These are phyloP conservation scores for Taeniopygia guttata DNA, from an alignment of 2,797 vertebrate genomes.

Conservation along the genomic window DNA sequence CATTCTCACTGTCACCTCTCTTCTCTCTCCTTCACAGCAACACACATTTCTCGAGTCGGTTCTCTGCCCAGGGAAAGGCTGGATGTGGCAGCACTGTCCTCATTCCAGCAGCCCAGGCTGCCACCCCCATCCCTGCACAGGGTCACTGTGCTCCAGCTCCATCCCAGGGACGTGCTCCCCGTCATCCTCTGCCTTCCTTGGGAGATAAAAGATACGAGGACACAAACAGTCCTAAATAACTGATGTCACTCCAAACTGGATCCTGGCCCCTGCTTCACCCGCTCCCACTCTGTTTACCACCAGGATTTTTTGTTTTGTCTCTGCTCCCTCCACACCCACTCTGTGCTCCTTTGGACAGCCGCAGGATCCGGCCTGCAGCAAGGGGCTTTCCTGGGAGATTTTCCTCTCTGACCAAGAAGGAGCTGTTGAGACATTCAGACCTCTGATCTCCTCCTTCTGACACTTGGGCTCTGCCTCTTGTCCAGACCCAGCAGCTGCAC, in stretches of 20 bases:
- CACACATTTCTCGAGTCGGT: neutral
- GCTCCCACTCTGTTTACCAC: conserved; percentile 22
- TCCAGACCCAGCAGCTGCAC: neutral
- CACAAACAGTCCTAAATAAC: conserved; percentile 42
- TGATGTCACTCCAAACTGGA: neutral
- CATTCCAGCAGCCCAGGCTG: neutral
- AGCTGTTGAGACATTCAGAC: neutral
- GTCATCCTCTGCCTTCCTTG: neutral
- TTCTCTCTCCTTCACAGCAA: neutral
- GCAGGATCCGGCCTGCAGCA: neutral
- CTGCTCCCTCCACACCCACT: neutral
- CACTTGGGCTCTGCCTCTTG: neutral
- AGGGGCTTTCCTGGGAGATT: neutral
- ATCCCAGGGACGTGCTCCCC: neutral
- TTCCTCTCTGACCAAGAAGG: neutral
- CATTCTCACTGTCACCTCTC: neutral
- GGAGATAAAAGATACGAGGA: conserved; percentile 29
- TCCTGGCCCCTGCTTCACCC: conserved; percentile 36
- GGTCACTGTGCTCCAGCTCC: neutral
- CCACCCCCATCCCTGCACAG: fast-evolving
- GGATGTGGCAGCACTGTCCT: neutral
- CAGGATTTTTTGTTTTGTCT: neutral
- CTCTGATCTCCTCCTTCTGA: neutral
- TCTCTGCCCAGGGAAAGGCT: neutral
- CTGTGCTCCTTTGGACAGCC: neutral